These are phyloP conservation scores for Nyctibius grandis DNA, from an alignment of 2,797 vertebrate genomes.

Conservation along the genomic window DNA sequence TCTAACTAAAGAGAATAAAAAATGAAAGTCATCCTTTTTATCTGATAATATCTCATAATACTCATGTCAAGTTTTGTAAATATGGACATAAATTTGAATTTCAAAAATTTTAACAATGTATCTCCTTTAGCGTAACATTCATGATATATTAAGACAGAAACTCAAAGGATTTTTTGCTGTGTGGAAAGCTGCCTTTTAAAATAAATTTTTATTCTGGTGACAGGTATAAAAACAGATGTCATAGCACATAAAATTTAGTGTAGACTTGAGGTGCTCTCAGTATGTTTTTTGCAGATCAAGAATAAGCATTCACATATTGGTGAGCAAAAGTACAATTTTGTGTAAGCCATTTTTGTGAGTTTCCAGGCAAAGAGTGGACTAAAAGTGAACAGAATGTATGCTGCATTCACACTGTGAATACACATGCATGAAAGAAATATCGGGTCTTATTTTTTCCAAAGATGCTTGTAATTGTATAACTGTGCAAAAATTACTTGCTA, in stretches of 20 bases:
- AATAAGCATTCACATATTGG: background rate
- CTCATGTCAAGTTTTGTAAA: slow-evolving; percentile 38
- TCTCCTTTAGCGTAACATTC: background rate
- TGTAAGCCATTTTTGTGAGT: background rate
- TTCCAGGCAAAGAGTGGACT: background rate
- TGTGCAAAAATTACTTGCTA: background rate
- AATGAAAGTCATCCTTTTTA: background rate
- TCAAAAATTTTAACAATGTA: slow-evolving; percentile 10
- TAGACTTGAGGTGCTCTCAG: background rate
- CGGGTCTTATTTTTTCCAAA: rapidly evolving
- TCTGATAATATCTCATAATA: background rate
- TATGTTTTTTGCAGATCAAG: background rate
- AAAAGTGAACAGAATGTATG: background rate
- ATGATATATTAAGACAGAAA: background rate
- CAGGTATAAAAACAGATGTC: background rate
- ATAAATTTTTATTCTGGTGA: background rate
- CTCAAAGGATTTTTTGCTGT: background rate
- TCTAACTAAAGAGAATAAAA: slow-evolving; percentile 16
- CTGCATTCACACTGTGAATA: background rate
- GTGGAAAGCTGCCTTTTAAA: background rate
- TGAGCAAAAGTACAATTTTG: background rate
- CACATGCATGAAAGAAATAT: background rate
- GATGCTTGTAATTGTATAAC: background rate
- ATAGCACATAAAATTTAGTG: slow-evolving; percentile 17
- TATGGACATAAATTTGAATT: slow-evolving; percentile 30